Evolutionary conservation across 2,888 invertebrate genomes (phyloP).

Genomic region (Hydroisotoma schaefferi): DNA sequence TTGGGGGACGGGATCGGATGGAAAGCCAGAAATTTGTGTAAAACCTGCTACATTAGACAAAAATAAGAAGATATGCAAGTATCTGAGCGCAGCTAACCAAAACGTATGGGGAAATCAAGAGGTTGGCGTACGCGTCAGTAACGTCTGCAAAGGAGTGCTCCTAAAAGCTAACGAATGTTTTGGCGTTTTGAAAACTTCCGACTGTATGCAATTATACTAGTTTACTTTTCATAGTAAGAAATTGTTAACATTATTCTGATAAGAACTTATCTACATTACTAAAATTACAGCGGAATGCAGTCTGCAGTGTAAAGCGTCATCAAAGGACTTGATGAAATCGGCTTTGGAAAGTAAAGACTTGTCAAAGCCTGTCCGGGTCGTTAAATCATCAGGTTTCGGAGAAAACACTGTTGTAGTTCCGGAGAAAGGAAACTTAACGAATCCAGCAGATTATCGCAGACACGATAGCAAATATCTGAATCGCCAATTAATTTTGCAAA

Average conservation of each 20-base stretch:
- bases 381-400: neutral
- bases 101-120: slow-evolving; percentile 21
- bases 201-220: neutral
- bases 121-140: slow-evolving; percentile 14
- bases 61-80: slow-evolving; percentile 29
- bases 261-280: too few relatives aligned
- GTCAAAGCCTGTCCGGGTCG: neutral
- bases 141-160: slow-evolving; percentile 17
- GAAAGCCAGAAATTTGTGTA: slow-evolving; percentile 27
- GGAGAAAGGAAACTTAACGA: slow-evolving; percentile 16
- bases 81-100: slow-evolving; percentile 23
- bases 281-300: neutral
- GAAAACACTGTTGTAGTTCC: too few relatives aligned
- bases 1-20: slow-evolving; percentile 3
- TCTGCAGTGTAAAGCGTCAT: neutral
- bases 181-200: slow-evolving; percentile 16
- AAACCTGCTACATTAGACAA: slow-evolving; percentile 20
- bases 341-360: too few relatives aligned
- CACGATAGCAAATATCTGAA: slow-evolving; percentile 41
- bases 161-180: slow-evolving; percentile 23
- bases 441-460: slow-evolving; percentile 30
- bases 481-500: slow-evolving; percentile 38
- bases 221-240: slow-evolving; percentile 3
- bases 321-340: too few relatives aligned
- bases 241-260: too few relatives aligned